Base-by-base conservation (phyloP, 2,113 vertebrate species). In the Tychaedon coryphoeus region DNA sequence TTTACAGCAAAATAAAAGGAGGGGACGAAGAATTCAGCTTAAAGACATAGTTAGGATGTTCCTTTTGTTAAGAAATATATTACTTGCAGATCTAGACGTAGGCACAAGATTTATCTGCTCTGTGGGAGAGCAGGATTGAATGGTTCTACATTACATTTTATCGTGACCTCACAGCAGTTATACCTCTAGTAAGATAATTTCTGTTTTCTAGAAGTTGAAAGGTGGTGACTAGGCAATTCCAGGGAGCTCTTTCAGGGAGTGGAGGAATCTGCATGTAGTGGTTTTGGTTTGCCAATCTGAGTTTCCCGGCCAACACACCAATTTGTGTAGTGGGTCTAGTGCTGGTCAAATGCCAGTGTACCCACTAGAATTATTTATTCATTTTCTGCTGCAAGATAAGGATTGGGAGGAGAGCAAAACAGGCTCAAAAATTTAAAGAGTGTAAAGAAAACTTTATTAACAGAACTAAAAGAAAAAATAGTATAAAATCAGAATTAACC, bases 41-140 rank as follows among this genome's bases (percentile, higher is more conserved):
- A 31, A 54, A 60, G 33, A 34, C 19, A 15, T 58, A 5, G 60
- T 28, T 43, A 51, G 61, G 54, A 53, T 22, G 2, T 64, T 91
- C 29, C 24, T 74, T 90, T 88, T 75, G 60, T 90, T 72, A 45
- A 42, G 25, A 58, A 81, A 78, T 88, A 11, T 47, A 65, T 88
- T 79, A 60, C 38, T 85, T 72, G 16, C 38, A 84, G 43, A 71
- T 82, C 47, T 86, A 82, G 76, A 74, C 15, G 70, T n/a, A 82
- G 77, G 48, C 19, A 56, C 19, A 93, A 86, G 57, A 76, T 95
- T 94, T 90, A 64, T 93, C 38, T 88, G 60, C 58, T 92, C 40
- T 94, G 43, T 53, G 19, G 43, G 14, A 45, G 26, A 77, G 36
- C 19, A 57, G 61, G 25, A 67, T 57, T 54, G 38, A 79, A 74